phyloP scores from a whole-genome alignment of 2,113 vertebrate genomes.

The Pteruthius melanotis region DNA sequence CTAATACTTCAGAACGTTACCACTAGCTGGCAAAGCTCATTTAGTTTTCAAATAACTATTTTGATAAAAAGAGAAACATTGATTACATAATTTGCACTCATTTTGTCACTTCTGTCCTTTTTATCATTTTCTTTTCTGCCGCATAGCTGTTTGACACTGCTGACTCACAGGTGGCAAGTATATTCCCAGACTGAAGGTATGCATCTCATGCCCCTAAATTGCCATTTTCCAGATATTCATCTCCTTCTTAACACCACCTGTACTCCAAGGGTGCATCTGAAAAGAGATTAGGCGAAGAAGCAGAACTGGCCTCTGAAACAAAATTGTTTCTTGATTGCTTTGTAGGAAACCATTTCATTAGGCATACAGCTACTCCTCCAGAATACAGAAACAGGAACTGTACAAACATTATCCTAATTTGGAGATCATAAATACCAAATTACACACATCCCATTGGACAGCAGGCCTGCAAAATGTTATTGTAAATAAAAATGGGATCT shows the following conservation, averaged over 20 bases:
- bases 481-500: not conserved
- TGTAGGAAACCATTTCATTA: conserved; percentile 20
- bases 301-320: conserved; percentile 34
- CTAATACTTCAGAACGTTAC: not conserved
- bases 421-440: not conserved
- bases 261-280: not conserved
- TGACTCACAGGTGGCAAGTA: conserved; percentile 21
- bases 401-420: not conserved
- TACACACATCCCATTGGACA: not conserved
- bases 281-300: conserved; percentile 17
- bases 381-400: not conserved
- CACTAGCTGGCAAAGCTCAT: not conserved
- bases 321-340: conserved; percentile 58
- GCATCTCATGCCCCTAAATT: not conserved
- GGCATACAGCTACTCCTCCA: not conserved
- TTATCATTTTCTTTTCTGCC: not conserved
- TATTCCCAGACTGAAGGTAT: conserved; percentile 39
- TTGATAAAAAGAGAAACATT: conserved; percentile 5
- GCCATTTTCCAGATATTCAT: conserved; percentile 38
- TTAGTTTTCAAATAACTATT: conserved; percentile 33
- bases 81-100: conserved; percentile 57
- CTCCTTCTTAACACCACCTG: conserved; percentile 20
- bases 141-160: conserved; percentile 36
- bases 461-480: not conserved
- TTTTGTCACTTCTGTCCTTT: conserved; percentile 56